phyloP scores from a whole-genome alignment of 2,797 vertebrate genomes.

The Aulostomus chinensis region DNA sequence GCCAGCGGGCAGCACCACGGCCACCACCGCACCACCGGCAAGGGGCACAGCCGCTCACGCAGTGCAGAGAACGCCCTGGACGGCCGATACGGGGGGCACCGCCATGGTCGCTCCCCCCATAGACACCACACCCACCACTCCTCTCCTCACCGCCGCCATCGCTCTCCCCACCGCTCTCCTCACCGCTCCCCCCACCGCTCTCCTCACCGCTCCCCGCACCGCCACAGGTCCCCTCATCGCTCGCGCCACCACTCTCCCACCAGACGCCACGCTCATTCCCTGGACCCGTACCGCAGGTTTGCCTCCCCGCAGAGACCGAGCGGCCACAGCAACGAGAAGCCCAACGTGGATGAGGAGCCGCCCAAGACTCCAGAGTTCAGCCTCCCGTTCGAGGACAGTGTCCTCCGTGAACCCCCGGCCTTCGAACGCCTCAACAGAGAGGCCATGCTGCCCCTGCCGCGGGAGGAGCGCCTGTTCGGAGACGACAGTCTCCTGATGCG shows the following conservation, averaged over 20 bases:
- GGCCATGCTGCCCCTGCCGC: constrained; percentile 23
- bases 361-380: constrained; percentile 48
- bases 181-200: constrained; percentile 81
- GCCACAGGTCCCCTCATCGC: constrained; percentile 77
- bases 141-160: constrained; percentile 75
- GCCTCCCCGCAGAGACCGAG: constrained; percentile 47
- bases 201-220: constrained; percentile 69
- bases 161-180: constrained; percentile 62
- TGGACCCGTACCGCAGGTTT: constrained; percentile 78
- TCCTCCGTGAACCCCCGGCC: constrained; percentile 60
- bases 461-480: constrained; percentile 40
- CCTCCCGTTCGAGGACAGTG: constrained; percentile 53
- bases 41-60: constrained; percentile 80
- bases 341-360: constrained; percentile 46
- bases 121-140: constrained; percentile 70
- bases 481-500: constrained; percentile 63
- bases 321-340: constrained; percentile 56
- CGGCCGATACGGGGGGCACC: constrained; percentile 65
- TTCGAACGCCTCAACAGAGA: constrained; percentile 68
- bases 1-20: constrained; percentile 75
- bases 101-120: constrained; percentile 82
- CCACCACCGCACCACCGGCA: constrained; percentile 82
- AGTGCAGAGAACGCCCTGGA: constrained; percentile 90
- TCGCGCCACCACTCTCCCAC: constrained; percentile 78
- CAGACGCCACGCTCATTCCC: constrained; percentile 64